These are phyloP conservation scores for Digitonthophagus gazella DNA, from an alignment of 2,888 invertebrate species.

Conservation along the genomic window DNA sequence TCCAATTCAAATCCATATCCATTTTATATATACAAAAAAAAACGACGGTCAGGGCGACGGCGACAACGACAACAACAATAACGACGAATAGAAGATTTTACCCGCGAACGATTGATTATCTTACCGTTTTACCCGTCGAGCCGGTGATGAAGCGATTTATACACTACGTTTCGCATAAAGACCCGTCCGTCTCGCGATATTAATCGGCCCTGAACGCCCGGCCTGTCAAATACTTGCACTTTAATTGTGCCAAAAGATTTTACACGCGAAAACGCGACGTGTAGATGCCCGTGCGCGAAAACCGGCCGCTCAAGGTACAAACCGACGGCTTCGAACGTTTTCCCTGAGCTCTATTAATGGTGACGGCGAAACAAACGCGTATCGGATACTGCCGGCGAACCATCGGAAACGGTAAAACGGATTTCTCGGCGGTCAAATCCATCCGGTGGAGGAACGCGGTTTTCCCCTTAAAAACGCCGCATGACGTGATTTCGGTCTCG, in stretches of 20 bases:
- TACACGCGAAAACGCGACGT: conserved; percentile 15
- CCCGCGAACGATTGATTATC: no score
- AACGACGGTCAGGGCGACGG: no score
- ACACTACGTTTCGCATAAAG: no score
- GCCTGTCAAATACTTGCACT: background rate
- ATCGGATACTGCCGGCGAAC: conserved; percentile 37
- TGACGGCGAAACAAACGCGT: conserved; percentile 36
- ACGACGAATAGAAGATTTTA: no score
- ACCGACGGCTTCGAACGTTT: conserved; percentile 21
- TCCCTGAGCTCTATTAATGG: conserved; percentile 40
- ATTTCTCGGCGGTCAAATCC: conserved; percentile 19
- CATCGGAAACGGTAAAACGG: conserved; percentile 31
- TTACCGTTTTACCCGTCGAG: no score
- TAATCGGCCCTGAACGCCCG: no score
- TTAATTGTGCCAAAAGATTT: background rate
- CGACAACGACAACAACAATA: no score
- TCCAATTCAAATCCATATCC: no score
- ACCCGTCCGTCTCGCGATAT: no score
- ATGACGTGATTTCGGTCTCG: conserved; percentile 4
- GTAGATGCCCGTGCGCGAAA: conserved; percentile 19
- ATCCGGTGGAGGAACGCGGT: conserved; percentile 18
- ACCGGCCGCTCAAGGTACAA: conserved; percentile 8
- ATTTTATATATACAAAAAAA: no score
- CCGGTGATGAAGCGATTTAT: no score
- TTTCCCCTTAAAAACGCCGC: conserved; percentile 3